Evolutionary conservation across 2,797 vertebrate species (phyloP), one percentile per base, ranked within the genome.

Genomic region (Parotocinclus haroldoi): DNA sequence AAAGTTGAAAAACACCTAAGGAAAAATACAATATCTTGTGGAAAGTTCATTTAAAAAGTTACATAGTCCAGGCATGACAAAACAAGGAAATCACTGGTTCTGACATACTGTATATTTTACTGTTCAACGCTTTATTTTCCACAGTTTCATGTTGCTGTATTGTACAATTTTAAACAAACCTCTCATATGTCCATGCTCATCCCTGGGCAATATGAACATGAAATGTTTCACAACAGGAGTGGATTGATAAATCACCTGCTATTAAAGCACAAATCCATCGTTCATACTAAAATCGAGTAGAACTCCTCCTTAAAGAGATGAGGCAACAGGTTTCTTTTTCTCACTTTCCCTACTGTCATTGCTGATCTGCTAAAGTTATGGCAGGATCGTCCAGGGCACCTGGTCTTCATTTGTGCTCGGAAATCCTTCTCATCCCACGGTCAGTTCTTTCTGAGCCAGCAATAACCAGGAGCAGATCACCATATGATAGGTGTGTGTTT

Each of bases 401-500:
- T 79, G 78, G 75, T 58, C 60, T 75, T 71, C 65, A 73, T 79
- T 77, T 73, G 55, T 44, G 44, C 71, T 67, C 66, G 76, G 74
- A 78, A 72, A 71, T 66, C 66, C 62, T 68, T 66, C 66, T 74
- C 55, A 67, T 72, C 68, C 77, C 50, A 67, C 46, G 53, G 60
- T 50, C 40, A 42, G 48, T 49, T n/a, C 56, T 46, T 44, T 53
- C 62, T 42, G 46, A 65, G 70, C 69, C 76, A 71, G 58, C 63
- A 64, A 64, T 71, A 71, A 71, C 72, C 70, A 76, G 67, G 54
- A 69, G 68, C 75, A 75, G 69, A 72, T 54, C 72, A 14, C 65
- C 36, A 37, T 59, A 65, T 72, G 76, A 79, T 71, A 64, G 71
- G 69, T 59, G 69, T 65, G 65, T 81, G 78, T 70, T 78, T 78